Base-by-base conservation (phyloP, 35 echinoderm and acorn worm genomes). In the Antedon bifida region DNA sequence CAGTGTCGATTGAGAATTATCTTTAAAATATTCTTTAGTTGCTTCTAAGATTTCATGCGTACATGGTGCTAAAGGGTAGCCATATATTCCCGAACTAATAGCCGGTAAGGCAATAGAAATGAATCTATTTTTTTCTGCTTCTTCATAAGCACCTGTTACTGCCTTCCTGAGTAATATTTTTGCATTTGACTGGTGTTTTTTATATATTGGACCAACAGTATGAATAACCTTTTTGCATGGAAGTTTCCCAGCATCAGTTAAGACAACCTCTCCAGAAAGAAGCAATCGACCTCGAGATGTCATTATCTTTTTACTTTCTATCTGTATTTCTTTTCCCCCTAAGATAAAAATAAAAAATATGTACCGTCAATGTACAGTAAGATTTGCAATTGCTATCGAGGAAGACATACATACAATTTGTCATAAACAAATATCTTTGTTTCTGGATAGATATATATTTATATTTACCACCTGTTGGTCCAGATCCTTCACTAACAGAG, bases 211-310 rank as follows among this genome's bases (percentile, higher is more conserved):
- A 75, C 86, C 86, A 39, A 73, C 86, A 23, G 81, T 76, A 38
- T 88, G 86, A 30, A 88, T 88, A 35, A 88, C 46, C 13, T 83
- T 73, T 75, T 83, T 74, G 73, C 86, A 88, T 29, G 86, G 86
- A 19, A 88, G 80, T 16, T 30, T 88, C 14, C 86, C 86, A 33
- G 79, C 31, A 13, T 32, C 79, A 46, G 86, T 88, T 30, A 44
- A 74, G 23, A 82, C 80, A 21, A 74, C 79, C 34, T 88, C 34
- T 16, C 55, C 86, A 30, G 76, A 34, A 30, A 0, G 21, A 26
- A 88, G 34, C 10, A 9, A 8, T 29, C 86, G 23, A 0, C 79
- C 80, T 7, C 46, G 28, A 28, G 76, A 39, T 78, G 31, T 31
- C 1, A 89, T 75, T 29, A 88, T 82, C 13, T 84, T 31, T 29